Percentiles rank a stretch among this genome's conserved stretches.
Conservation (phyloP, 2,113 vertebrate species). For the Strigops habroptila region DNA sequence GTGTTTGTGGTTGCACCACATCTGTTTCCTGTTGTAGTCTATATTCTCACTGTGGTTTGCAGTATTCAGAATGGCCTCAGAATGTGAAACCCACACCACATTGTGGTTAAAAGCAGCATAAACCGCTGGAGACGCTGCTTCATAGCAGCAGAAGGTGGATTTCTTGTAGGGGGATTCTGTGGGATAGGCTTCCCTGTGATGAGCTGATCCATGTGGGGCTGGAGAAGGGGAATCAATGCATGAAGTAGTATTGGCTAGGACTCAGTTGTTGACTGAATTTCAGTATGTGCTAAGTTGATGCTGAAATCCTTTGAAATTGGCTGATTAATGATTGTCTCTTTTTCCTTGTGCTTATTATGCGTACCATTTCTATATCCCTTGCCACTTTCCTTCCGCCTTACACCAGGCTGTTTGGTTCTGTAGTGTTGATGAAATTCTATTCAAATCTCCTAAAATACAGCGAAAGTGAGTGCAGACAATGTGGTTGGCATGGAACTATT, state of each 20-base stretch:
- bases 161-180: neutral
- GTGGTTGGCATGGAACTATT: neutral
- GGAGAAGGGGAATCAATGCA: neutral
- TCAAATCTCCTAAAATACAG: neutral
- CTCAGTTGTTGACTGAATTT: neutral
- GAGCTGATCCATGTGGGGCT: constrained; percentile 42
- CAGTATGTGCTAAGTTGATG: neutral
- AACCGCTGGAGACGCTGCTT: constrained; percentile 71
- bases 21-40: constrained; percentile 81
- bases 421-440: neutral
- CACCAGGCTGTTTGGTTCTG: neutral
- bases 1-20: constrained; percentile 72
- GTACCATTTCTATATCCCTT: neutral
- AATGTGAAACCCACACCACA: constrained; percentile 76
- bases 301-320: neutral
- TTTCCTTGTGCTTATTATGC: neutral
- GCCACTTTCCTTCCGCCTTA: neutral
- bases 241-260: neutral
- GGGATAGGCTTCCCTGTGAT: neutral
- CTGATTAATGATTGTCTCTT: neutral
- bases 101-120: constrained; percentile 71
- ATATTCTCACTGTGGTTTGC: constrained; percentile 75
- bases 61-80: constrained; percentile 79
- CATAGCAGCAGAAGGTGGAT: constrained; percentile 30
- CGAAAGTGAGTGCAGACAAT: neutral